Base-by-base conservation (phyloP, 2,797 vertebrate species). In the Oceanodroma leucorhoa region DNA sequence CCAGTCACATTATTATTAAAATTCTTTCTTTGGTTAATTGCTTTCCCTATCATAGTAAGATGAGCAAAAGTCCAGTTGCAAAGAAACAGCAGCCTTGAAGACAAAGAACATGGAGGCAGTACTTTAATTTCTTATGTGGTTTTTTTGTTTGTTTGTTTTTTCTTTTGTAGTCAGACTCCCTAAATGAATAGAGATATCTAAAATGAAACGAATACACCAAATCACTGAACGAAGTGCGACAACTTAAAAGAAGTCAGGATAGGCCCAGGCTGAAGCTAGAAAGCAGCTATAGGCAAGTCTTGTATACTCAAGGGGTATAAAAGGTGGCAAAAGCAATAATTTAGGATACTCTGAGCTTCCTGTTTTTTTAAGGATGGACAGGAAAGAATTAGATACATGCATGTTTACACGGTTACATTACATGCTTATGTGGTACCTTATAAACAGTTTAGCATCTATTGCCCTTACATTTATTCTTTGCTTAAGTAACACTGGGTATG, bases 401-500 rank as follows among this genome's bases (percentile, higher is more conserved):
- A 13, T n/a, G 9, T 43, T 65, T 61, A 60, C 23, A 65, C 3
- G 11, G 8, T 43, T 58, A 62, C 4, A 27, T 29, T 18, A 69
- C n/a, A 11, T 20, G 22, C 11, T 40, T 55, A 60, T 2, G 0
- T 29, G 18, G 5, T 51, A 17, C 10, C 26, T 51, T 54, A 61
- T 32, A 60, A 75, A 41, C 11, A 34, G 9, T 36, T 69, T 50
- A 45, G 5, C 16, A 40, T 5, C 21, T 72, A 15, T 29, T 43
- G 2, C 6, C 16, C 26, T 78, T 34, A 30, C 3, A 8, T 29
- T 48, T 89, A 22, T 55, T 36, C 3, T 57, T 70, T 38, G 21
- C 11, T 48, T 61, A 46, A 48, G 24, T 67, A 40, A 26, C 14
- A 30, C 5, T 20, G 14, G 18, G 14, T 0, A 0, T 8, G 2